Evolutionary conservation across 1,140 invertebrate species (phyloP), one percentile per base, ranked within the genome.

Genomic region (Procambarus virginalis): DNA sequence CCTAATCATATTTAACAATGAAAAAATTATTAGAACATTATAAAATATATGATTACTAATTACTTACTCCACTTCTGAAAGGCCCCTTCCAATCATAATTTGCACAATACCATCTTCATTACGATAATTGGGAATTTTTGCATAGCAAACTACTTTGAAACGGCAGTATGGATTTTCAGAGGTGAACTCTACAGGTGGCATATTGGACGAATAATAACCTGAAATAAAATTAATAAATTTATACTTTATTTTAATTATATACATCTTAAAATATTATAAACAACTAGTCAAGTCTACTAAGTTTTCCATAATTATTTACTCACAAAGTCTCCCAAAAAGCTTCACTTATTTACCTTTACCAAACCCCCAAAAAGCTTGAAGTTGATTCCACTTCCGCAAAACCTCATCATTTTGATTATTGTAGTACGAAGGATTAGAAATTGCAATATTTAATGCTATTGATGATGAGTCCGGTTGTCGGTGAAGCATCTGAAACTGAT

Each of bases 141-240:
- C 97, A 93, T 98, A 99, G 0, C 97, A 97, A 55, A 99, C 96
- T 3, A 98, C 97, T 95, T 98, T 99, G 93, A 99, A 98, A 75
- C 97, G 95, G 93, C 97, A 99, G 46, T 98, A 95, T 5, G 97
- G 97, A 94, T 99, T 99, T 73, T 85, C 83, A 22, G 83, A 70
- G 2, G 83, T 85, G 68, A 85, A 85, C 48, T 85, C 83, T 10
- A 77, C 51, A 3, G 83, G 83, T 8, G 83, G 70, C 83, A 85
- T 85, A 49, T 85, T 85, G 5, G 83, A 17, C 34, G 83, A 68
- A 55, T 85, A 85, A 51, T 85, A 85, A 22, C 83, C 83, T 85
- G 70, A 9, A n/a, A 76, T 34, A 14, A 73, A 58, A 8, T 45
- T 22, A 17, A 17, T 20, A 3, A 51, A 45, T 2, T 10, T 10